A percentile compares a stretch with the other conserved stretches of the same genome.
These are phyloP conservation scores for Lissocephala sabroskyi DNA, from an alignment of 2,888 invertebrate species.

Conservation along the genomic window DNA sequence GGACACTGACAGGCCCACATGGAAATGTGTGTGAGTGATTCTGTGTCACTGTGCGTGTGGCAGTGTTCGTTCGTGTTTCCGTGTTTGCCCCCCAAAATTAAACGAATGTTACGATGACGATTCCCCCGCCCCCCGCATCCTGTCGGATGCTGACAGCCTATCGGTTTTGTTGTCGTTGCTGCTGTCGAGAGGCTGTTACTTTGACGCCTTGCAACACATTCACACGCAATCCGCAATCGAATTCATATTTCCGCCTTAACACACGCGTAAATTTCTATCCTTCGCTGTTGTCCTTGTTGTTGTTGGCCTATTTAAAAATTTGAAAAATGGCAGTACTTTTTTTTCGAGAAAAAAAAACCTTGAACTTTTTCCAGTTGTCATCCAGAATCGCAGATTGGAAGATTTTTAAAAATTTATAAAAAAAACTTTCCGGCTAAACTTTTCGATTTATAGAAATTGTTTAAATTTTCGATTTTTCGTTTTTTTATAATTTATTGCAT, in stretches of 20 bases:
- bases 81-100: too few species aligned
- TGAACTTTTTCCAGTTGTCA: conserved; percentile 11
- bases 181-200: too few species aligned
- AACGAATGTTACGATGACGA: too few species aligned
- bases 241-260: too few species aligned
- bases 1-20: conserved; percentile 26
- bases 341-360: conserved; percentile 18
- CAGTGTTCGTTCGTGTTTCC: conserved; percentile 2
- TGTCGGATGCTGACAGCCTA: too few species aligned
- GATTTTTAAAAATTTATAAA: conserved; percentile 9
- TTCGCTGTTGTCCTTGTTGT: not conserved
- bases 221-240: too few species aligned
- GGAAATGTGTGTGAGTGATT: conserved; percentile 6
- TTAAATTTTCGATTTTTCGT: conserved; percentile 16
- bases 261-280: too few species aligned
- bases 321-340: conserved; percentile 4
- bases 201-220: too few species aligned
- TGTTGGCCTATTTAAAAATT: not conserved
- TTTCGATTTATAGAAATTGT: conserved; percentile 29
- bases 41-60: not conserved
- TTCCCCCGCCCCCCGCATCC: too few species aligned
- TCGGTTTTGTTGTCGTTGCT: conserved; percentile 18
- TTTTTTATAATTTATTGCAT: conserved; percentile 1
- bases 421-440: too few species aligned
- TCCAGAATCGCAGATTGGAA: conserved; percentile 29